Evolutionary conservation across 2,888 invertebrate genomes (phyloP).

Genomic region (Boloria selene): DNA sequence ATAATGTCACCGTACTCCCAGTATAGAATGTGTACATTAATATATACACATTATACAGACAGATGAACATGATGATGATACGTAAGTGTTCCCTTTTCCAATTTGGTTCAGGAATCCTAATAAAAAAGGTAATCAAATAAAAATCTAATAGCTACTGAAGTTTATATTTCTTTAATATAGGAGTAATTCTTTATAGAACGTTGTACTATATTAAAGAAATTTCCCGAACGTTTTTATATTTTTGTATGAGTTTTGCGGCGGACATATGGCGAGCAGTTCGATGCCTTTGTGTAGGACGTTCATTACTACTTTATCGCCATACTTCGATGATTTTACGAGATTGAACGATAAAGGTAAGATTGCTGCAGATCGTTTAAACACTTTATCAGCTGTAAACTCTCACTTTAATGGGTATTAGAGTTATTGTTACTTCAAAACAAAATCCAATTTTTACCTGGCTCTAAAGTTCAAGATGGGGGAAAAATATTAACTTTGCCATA

Average conservation of each 20-base stretch:
- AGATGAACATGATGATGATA: too few relatives aligned
- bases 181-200: too few relatives aligned
- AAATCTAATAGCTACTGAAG: too few relatives aligned
- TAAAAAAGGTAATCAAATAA: too few relatives aligned
- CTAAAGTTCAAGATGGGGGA: too few relatives aligned
- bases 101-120: too few relatives aligned
- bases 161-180: too few relatives aligned
- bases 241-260: not conserved
- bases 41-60: too few relatives aligned
- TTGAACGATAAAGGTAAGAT: slow-evolving; percentile 24
- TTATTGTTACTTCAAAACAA: not conserved
- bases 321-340: slow-evolving; percentile 24
- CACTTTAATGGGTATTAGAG: not conserved
- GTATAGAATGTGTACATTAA: too few relatives aligned
- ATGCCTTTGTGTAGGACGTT: slow-evolving; percentile 6
- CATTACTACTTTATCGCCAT: slow-evolving; percentile 27
- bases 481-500: too few relatives aligned
- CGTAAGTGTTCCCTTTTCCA: too few relatives aligned
- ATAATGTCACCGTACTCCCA: too few relatives aligned
- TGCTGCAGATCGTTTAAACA: slow-evolving; percentile 2
- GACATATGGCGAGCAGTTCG: not conserved
- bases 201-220: not conserved
- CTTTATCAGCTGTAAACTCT: not conserved
- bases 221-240: not conserved
- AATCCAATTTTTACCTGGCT: not conserved